Conservation (phyloP, 1,140 invertebrate genomes). For the Orussus abietinus region DNA sequence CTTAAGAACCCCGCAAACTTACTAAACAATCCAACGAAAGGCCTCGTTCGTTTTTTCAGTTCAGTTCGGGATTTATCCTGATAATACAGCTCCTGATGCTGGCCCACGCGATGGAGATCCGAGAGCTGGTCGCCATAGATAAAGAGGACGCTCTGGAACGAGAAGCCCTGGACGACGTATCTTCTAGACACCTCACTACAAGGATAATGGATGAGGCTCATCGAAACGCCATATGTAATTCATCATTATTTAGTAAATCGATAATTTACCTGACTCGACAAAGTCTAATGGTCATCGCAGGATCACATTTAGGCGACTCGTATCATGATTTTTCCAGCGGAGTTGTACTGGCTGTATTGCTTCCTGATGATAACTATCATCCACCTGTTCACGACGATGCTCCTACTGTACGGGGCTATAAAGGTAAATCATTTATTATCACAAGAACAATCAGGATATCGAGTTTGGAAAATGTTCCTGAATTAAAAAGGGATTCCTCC, state of each 20-base stretch:
- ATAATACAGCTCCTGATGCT: slow-evolving; percentile 48
- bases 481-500: no score
- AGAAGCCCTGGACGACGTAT: slow-evolving; percentile 46
- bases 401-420: slow-evolving; percentile 50
- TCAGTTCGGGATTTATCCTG: slow-evolving; percentile 48
- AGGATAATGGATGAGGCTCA: slow-evolving; percentile 51
- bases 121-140: slow-evolving; percentile 51
- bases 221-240: slow-evolving; percentile 45
- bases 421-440: slow-evolving; percentile 49
- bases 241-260: slow-evolving; percentile 1
- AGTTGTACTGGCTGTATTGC: slow-evolving; percentile 49
- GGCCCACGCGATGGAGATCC: slow-evolving; percentile 48
- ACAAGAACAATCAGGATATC: no score
- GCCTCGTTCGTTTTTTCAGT: slow-evolving; percentile 29
- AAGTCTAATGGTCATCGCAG: slow-evolving; percentile 4
- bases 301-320: background rate
- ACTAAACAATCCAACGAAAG: background rate
- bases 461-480: no score
- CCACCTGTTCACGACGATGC: slow-evolving; percentile 46
- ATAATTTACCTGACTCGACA: background rate
- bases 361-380: slow-evolving; percentile 48
- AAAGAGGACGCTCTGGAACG: slow-evolving; percentile 47
- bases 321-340: slow-evolving; percentile 35
- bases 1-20: background rate
- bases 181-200: slow-evolving; percentile 46